Percentiles rank a stretch among this genome's conserved stretches.
These are phyloP conservation scores for Helobdella robusta DNA, from an alignment of 2,888 invertebrate genomes.

Conservation along the genomic window DNA sequence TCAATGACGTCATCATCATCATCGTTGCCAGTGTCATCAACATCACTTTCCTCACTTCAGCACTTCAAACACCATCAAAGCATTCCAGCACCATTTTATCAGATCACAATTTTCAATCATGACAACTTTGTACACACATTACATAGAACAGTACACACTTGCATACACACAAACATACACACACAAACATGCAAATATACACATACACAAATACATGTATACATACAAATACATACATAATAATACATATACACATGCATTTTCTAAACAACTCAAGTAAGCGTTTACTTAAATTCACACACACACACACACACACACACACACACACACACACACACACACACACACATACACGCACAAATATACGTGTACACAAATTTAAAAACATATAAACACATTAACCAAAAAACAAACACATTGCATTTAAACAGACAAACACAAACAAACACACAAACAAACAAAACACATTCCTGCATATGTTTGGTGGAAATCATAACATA, in stretches of 20 bases:
- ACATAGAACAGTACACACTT: background rate
- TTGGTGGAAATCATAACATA: no score
- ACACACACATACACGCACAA: background rate
- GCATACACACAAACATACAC: background rate
- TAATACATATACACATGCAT: conserved; percentile 13
- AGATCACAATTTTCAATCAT: no score
- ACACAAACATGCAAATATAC: background rate
- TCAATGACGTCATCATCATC: background rate
- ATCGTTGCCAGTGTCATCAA: background rate
- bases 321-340: background rate
- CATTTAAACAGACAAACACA: no score
- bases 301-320: conserved; percentile 12
- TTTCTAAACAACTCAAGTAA: background rate
- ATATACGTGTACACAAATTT: background rate
- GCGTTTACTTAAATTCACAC: background rate
- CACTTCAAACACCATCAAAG: background rate
- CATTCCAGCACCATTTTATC: background rate
- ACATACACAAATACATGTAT: conserved; percentile 2
- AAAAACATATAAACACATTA: background rate
- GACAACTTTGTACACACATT: no score
- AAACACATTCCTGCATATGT: no score
- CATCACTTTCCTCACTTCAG: background rate
- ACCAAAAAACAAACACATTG: no score
- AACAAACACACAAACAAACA: no score
- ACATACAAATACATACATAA: background rate